Evolutionary conservation across 2,888 invertebrate species (phyloP), one percentile per base, ranked within the genome.

Genomic region (Balanococcus diminutus): DNA sequence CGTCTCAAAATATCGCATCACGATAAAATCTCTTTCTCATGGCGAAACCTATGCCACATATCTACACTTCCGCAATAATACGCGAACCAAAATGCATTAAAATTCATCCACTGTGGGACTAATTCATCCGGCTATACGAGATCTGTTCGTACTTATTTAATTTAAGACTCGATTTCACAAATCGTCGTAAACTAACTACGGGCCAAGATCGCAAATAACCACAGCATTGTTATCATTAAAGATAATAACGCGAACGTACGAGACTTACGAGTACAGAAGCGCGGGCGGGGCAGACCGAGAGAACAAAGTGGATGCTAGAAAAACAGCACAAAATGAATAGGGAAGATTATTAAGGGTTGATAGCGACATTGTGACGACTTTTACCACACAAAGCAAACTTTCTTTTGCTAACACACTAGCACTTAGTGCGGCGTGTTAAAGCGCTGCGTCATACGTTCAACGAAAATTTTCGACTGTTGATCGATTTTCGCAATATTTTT

Each of bases 311-410:
- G 72, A 72, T 72, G 72, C 72, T 72, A 72, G 72, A 72, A 72
- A 72, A 72, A 72, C 72, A 72, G 46, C 46, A 46, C 32, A 16
- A 72, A 72, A 32, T 72, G 72, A 72, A 72, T 72, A 32, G 72
- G 72, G 72, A 31, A 72, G 72, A 72, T 72, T 72, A 72, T 72
- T 72, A 72, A 72, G 72, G 72, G 72, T 32, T 72, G 72, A 72
- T 72, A 32, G 72, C 72, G 72, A 72, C 72, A 72, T 72, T 72
- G 72, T 72, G 72, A 72, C 72, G 72, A 72, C 72, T 72, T 72
- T 72, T 72, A 72, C 72, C 72, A 28, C 72, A 72, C 72, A 72
- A 72, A 72, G 72, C 72, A 72, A 72, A 72, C 72, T 72, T 72
- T 72, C 72, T 46, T 72, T 72, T 9, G 6, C 32, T 28, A 31